Evolutionary conservation across 35 echinoderm and acorn worm species (phyloP), one percentile per base, ranked within the genome.

Genomic region (Lytechinus variegatus): DNA sequence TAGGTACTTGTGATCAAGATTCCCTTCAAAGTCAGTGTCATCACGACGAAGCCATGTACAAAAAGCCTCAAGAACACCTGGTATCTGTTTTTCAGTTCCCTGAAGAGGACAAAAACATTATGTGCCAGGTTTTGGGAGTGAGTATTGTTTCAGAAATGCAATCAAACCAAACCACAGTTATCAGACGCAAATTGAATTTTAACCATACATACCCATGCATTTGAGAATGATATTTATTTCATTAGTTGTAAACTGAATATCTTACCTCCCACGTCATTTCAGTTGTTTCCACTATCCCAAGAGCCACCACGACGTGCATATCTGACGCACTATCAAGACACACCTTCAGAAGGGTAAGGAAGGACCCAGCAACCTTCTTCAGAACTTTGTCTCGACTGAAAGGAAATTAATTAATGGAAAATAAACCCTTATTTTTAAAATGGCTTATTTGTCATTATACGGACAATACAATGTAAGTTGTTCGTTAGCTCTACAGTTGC

Each of bases 221-320:
- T 44, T 44, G 33, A 44, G 33, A 44, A 44, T 44, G 0, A 44
- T 2, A 44, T 44, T 44, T 44, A 44, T 44, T 44, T 44, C 0
- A 44, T 44, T 44, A 44, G 66, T 24, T 79, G 16, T 24, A 24
- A 9, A 79, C 66, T 5, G 12, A 6, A 71, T 71, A 71, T 16
- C 24, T 90, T 93, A 93, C 92, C 52, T 93, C 53, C 52, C 53
- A 93, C 16, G 52, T 27, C 92, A 93, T 93, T 93, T 93, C 92
- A 5, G 29, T 93, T 5, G 92, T 54, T 28, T 93, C 92, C 10
- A 93, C 92, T 93, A 93, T 54, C 5, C 52, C 55, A 16, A 93
- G 92, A 10, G 92, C 92, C 51, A 93, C 92, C 14, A 93, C 55
- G 53, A 93, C n/a, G 92, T 93, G 92, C 92, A 93, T 93, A 24